Evolutionary conservation across 2,113 vertebrate species (phyloP).

Genomic region (Rhinolophus sinicus): DNA sequence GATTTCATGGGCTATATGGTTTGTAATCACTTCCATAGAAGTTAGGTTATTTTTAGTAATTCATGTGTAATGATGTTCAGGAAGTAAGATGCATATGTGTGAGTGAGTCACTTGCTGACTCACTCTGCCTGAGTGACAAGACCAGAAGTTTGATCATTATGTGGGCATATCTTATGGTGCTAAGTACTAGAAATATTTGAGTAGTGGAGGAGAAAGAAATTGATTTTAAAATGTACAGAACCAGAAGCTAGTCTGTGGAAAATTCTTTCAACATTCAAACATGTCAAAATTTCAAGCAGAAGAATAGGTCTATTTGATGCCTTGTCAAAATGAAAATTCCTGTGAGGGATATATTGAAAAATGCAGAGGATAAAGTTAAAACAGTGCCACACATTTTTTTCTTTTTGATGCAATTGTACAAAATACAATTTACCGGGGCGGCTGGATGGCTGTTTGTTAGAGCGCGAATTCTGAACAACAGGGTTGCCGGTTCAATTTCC

Average conservation of each 20-base stretch:
- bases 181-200: not conserved
- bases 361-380: not conserved
- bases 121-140: not conserved
- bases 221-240: not conserved
- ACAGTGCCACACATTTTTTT: not conserved
- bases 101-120: not conserved
- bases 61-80: not conserved
- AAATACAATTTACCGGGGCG: not conserved
- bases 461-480: no score
- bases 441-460: no score
- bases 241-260: conserved; percentile 20
- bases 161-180: not conserved
- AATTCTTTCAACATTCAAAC: not conserved
- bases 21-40: not conserved
- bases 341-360: not conserved
- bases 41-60: not conserved
- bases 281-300: not conserved
- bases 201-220: not conserved
- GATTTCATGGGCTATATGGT: not conserved
- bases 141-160: not conserved
- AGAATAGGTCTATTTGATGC: not conserved
- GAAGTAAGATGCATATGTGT: no score
- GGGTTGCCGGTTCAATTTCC: no score
- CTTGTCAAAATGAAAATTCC: conserved; percentile 32
- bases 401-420: not conserved